Percentiles rank a stretch among this genome's conserved stretches.
Conservation (phyloP, 2,888 invertebrate genomes). For the Caradrina kadenii region DNA sequence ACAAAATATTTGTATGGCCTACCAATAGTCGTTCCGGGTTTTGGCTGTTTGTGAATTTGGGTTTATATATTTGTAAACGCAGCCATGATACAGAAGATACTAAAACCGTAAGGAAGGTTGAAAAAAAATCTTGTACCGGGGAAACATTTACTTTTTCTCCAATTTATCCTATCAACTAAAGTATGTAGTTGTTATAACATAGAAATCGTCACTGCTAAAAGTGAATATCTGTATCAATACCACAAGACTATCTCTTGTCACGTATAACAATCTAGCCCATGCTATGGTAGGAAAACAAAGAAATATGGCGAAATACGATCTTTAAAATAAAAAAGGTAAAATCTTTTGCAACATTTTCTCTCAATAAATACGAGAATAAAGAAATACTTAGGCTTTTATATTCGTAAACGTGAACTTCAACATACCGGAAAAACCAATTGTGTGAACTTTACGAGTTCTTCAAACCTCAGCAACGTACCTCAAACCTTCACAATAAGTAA, state of each 20-base stretch:
- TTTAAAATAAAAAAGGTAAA: slow-evolving; percentile 12
- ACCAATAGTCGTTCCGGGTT: too few relatives aligned
- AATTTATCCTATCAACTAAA: too few relatives aligned
- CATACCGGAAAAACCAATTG: neutral
- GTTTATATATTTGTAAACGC: too few relatives aligned
- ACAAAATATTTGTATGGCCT: too few relatives aligned
- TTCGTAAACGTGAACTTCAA: neutral
- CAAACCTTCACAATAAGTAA: slow-evolving; percentile 3
- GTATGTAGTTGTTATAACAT: neutral
- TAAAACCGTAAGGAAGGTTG: too few relatives aligned
- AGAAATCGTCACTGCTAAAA: neutral
- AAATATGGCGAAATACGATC: neutral
- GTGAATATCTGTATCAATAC: neutral
- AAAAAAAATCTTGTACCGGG: neutral
- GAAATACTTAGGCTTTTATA: slow-evolving; percentile 5
- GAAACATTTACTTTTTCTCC: neutral
- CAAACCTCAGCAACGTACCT: neutral
- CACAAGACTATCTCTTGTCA: neutral
- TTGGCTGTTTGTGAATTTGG: too few relatives aligned
- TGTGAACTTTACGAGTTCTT: slow-evolving; percentile 3
- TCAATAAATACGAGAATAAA: neutral
- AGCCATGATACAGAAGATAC: too few relatives aligned
- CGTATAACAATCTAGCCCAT: neutral
- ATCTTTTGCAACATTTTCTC: neutral
- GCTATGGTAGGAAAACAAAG: neutral